Evolutionary conservation across 2,113 vertebrate species (phyloP), one percentile per base, ranked within the genome.

Genomic region (Aspidoscelis tigris): DNA sequence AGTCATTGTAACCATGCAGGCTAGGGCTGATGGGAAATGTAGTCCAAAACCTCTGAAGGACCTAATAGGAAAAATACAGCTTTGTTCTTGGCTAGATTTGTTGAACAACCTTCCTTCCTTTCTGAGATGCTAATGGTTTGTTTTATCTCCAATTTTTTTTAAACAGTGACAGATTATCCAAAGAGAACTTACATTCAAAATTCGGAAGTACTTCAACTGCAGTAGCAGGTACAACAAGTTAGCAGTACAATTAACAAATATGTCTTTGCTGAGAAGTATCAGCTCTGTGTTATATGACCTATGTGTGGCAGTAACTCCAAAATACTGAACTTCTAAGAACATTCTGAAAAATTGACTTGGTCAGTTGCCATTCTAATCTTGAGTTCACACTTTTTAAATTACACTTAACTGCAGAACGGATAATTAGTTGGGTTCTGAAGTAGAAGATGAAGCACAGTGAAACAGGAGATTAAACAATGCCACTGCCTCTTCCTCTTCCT

Each of bases 171-270:
- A 88, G 47, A 88, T 33, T 44, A 43, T 84, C 88, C 75, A 44
- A 78, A 58, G 75, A 3, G 24, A 69, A 53, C 79, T 86, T 78
- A 78, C 88, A 82, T 94, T 86, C 92, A 88, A 58, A 81, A 90
- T 73, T 80, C 78, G 90, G 86, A 87, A 88, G 0, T 81, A 53
- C 87, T 92, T 94, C 92, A 88, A 12, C 91, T 87, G 76, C 86
- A 26, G 10, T 91, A 83, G 81, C 95, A 95, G 95, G 96, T 96
- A 95, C 95, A 90, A 84, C 24, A 71, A 41, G 76, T 11, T 8
- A 43, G 44, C 44, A 3, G 33, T 53, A 2, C 20, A 47, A 39
- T 21, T 64, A 33, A 61, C 20, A 41, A 22, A 78, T 66, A 44
- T 55, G n/a, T 64, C 76, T 83, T 18, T 84, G 16, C 3, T 7